Evolutionary conservation across 2,113 vertebrate genomes (phyloP), one percentile per base, ranked within the genome.

Genomic region (Dascyllus trimaculatus): DNA sequence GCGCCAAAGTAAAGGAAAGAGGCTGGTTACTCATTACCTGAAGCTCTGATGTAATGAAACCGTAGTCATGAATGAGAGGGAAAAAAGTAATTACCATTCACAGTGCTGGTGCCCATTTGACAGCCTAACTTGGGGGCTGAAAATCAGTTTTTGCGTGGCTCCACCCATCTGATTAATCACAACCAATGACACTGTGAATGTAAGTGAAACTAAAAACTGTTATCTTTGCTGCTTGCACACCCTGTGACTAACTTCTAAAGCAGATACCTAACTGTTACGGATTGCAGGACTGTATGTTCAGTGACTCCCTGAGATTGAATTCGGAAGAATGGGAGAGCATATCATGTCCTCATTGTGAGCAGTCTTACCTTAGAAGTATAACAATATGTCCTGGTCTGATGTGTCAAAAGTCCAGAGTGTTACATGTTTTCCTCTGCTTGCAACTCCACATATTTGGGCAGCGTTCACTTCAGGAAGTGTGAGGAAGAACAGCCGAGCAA

Each of bases 381-480:
- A 32, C 38, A 43, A 43, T 26, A 5, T 38, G 49, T 66, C 68
- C 71, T 80, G 58, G 0, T 15, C 21, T 5, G 35, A 2, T 38
- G 56, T 78, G 66, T 86, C 75, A 87, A 29, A 78, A 49, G 1
- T 84, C 71, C 75, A 51, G 43, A 57, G 40, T 43, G 46, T 59
- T 24, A 25, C 24, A 56, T 7, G 18, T 21, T 45, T 13, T 65
- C 26, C 38, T 48, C 5, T 52, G 75, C 71, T 70, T 81, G 69
- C 72, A 29, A 15, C 64, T 64, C 46, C 75, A 84, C 81, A 90
- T 86, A 83, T 85, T 78, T 84, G 61, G 25, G 8, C 63, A 71
- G 21, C 29, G 29, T 49, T 80, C 56, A 68, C 43, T 85, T 82
- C 88, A 91, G 90, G 91, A 92, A 91, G 84, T 87, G 72, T 71